phyloP scores from a whole-genome alignment of 2,797 vertebrate genomes.

The Spinus olivaceus region DNA sequence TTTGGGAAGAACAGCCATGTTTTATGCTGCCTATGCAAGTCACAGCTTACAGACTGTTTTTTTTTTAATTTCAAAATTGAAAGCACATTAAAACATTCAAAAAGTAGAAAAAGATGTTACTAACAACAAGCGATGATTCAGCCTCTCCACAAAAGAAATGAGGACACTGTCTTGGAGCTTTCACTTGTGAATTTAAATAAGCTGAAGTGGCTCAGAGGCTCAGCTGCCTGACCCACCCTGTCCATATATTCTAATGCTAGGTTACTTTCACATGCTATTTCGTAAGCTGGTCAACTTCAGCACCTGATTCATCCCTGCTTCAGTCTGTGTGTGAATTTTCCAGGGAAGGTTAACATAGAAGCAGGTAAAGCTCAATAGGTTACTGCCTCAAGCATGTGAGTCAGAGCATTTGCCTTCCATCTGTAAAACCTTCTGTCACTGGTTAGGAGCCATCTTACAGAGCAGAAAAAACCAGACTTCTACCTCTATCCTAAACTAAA shows the following conservation, averaged over 20 bases:
- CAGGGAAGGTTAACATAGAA: neutral
- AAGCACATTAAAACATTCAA: neutral
- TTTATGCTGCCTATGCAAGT: neutral
- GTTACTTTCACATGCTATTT: neutral
- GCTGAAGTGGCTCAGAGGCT: neutral
- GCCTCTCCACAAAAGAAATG: neutral
- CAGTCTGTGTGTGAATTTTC: neutral
- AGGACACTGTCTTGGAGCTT: neutral
- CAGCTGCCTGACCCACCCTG: neutral
- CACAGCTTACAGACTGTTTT: neutral
- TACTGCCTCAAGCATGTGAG: neutral
- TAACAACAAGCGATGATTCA: neutral
- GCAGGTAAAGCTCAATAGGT: neutral
- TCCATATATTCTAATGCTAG: neutral
- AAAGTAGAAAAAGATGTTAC: neutral
- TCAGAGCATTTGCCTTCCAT: neutral
- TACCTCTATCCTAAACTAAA: neutral
- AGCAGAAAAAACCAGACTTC: neutral
- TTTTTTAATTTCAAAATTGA: neutral
- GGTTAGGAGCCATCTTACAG: neutral
- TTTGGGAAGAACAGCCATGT: neutral
- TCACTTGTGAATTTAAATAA: fast-evolving
- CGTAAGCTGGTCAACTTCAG: neutral
- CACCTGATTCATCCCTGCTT: neutral
- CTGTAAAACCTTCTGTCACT: neutral